Conservation (phyloP, 1,140 invertebrate species). For the Nylanderia fulva region DNA sequence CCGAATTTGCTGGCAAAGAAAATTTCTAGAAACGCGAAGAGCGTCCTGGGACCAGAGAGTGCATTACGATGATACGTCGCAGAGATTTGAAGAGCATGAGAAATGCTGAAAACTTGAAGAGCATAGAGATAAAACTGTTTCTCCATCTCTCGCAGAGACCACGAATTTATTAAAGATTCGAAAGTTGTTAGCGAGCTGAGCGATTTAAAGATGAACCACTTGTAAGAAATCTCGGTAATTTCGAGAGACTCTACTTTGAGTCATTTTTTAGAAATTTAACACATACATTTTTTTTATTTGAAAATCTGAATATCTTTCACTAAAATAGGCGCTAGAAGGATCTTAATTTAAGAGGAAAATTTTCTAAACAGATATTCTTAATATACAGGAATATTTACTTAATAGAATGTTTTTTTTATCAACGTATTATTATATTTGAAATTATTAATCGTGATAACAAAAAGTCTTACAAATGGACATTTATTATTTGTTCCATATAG, state of each 20-base stretch:
- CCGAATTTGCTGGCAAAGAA: slow-evolving; percentile 1
- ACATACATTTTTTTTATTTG: background rate
- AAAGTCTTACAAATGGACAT: no score
- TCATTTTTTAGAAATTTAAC: background rate
- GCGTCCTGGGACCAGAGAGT: background rate
- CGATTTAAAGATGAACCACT: background rate
- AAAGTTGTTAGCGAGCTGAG: background rate
- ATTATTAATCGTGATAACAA: no score
- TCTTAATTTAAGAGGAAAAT: no score
- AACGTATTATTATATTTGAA: no score
- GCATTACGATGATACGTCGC: background rate
- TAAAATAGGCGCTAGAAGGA: no score
- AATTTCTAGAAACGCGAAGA: no score
- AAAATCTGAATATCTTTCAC: no score
- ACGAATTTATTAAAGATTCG: background rate
- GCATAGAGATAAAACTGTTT: background rate
- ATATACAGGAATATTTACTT: no score
- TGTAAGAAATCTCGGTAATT: background rate
- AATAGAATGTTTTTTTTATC: no score
- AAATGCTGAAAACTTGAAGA: background rate
- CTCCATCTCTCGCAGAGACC: no score
- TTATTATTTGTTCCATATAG: no score
- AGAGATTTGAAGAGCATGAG: background rate
- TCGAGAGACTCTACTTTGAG: background rate
- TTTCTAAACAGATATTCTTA: no score